Conservation (phyloP, 2,888 invertebrate species). For the Melitaea athalia region DNA sequence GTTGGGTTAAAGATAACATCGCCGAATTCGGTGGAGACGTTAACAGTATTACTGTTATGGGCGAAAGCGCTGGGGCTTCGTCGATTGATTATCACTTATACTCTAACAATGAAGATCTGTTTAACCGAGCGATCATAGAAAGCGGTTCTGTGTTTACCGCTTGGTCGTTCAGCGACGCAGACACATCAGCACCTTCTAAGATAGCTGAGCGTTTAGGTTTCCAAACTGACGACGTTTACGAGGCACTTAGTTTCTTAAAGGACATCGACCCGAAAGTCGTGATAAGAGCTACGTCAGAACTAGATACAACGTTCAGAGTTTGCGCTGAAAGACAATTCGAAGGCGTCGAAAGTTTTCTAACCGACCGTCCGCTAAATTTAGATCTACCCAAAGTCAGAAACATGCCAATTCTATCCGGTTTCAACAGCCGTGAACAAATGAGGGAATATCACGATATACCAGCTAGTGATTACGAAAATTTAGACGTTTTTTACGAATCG, state of each 20-base stretch:
- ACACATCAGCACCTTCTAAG: conserved; percentile 49
- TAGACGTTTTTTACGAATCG: conserved; percentile 37
- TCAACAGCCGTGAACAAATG: conserved; percentile 52
- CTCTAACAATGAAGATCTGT: conserved; percentile 51
- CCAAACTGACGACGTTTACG: conserved; percentile 39
- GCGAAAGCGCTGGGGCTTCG: conserved; percentile 60
- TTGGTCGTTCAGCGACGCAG: conserved; percentile 47
- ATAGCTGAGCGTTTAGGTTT: conserved; percentile 53
- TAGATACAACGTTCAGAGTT: conserved; percentile 28
- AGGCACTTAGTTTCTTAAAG: conserved; percentile 52
- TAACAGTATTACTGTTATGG: conserved; percentile 57
- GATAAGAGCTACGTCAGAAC: conserved; percentile 41
- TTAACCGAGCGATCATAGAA: conserved; percentile 57
- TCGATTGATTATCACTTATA: conserved; percentile 59
- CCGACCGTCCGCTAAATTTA: conserved; percentile 49
- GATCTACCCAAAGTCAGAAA: conserved; percentile 49
- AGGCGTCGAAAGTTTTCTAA: conserved; percentile 51
- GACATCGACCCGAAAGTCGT: conserved; percentile 45
- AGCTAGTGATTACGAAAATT: conserved; percentile 25
- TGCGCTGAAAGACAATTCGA: conserved; percentile 58
- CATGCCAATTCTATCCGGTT: conserved; percentile 56
- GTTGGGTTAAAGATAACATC: conserved; percentile 60
- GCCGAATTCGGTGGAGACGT: conserved; percentile 59
- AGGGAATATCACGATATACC: conserved; percentile 15
- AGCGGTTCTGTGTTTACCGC: conserved; percentile 54